A percentile compares a stretch with the other conserved stretches of the same genome.
These are phyloP conservation scores for Parasteatoda tepidariorum DNA, from an alignment of 1,140 invertebrate genomes.

Conservation along the genomic window DNA sequence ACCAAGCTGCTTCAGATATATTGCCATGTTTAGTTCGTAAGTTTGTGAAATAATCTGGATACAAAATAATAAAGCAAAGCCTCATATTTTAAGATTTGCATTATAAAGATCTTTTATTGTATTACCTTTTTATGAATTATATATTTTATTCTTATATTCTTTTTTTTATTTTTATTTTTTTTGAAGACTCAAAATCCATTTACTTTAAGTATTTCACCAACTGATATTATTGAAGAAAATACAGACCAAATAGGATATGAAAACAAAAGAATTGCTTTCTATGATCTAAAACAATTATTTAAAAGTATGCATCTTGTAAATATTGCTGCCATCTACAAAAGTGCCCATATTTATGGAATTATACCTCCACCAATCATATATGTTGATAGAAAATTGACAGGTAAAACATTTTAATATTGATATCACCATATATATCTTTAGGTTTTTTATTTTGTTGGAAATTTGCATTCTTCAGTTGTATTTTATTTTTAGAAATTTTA, in stretches of 20 bases:
- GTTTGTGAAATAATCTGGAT: no score
- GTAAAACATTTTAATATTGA: slow-evolving; percentile 66
- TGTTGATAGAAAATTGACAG: slow-evolving; percentile 84
- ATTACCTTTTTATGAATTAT: no score
- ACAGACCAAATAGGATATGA: slow-evolving; percentile 72
- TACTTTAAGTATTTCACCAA: slow-evolving; percentile 13
- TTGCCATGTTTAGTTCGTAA: no score
- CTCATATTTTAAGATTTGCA: no score
- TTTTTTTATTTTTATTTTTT: neutral
- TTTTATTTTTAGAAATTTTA: no score
- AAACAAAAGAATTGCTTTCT: slow-evolving; percentile 77
- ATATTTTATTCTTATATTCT: neutral
- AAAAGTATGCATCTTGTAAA: slow-evolving; percentile 74
- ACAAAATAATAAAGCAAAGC: no score
- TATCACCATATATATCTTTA: neutral
- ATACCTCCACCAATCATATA: slow-evolving; percentile 77
- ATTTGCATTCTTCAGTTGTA: no score
- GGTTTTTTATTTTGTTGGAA: no score
- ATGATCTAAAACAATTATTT: slow-evolving; percentile 70
- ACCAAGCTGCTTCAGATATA: no score
- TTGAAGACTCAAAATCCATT: slow-evolving; percentile 47
- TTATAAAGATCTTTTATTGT: no score
- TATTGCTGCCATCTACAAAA: slow-evolving; percentile 73
- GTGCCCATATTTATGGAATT: slow-evolving; percentile 70
- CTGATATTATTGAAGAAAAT: slow-evolving; percentile 74